Percentiles rank a stretch among this genome's conserved stretches.
These are phyloP conservation scores for Actias luna DNA, from an alignment of 2,888 invertebrate genomes.

Conservation along the genomic window DNA sequence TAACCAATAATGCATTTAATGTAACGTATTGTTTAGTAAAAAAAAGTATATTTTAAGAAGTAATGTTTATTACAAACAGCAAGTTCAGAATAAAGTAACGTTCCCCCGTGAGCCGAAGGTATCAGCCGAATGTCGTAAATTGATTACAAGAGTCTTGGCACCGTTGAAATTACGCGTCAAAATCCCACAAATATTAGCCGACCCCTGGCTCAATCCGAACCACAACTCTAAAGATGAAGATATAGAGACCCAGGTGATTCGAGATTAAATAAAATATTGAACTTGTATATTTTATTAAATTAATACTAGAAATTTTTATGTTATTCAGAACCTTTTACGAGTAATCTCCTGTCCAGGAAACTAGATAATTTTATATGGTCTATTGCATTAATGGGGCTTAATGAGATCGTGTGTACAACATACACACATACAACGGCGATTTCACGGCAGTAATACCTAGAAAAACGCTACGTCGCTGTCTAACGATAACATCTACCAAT, in stretches of 20 bases:
- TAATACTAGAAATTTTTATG: background rate
- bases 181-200: conserved; percentile 85
- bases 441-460: too few species aligned
- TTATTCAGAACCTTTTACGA: too few species aligned
- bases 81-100: conserved; percentile 87
- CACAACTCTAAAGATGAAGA: conserved; percentile 65
- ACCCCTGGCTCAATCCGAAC: conserved; percentile 83
- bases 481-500: too few species aligned
- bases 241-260: conserved; percentile 15
- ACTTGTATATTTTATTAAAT: background rate
- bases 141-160: conserved; percentile 87
- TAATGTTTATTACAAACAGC: conserved; percentile 62
- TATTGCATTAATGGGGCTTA: too few species aligned
- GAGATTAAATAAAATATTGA: background rate
- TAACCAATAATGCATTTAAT: too few species aligned
- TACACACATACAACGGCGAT: too few species aligned
- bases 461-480: too few species aligned
- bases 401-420: too few species aligned
- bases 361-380: too few species aligned
- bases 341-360: too few species aligned
- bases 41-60: too few species aligned
- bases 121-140: conserved; percentile 83
- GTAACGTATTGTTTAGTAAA: too few species aligned
- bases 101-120: conserved; percentile 86
- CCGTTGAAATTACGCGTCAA: conserved; percentile 85